These are phyloP conservation scores for Onchidella celtica DNA, from an alignment of 2,888 invertebrate species.

Conservation along the genomic window DNA sequence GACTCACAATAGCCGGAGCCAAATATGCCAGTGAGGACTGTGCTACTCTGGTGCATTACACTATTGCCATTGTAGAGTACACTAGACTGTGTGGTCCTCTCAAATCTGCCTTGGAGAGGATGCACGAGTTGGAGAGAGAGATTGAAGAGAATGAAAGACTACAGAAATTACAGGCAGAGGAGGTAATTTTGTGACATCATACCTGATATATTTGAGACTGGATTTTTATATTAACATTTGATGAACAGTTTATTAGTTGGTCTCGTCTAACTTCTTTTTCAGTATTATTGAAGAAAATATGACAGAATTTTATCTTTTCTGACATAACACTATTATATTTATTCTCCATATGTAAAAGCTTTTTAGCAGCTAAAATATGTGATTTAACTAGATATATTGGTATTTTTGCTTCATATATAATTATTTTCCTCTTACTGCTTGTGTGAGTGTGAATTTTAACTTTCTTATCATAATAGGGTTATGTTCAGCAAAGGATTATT, in stretches of 20 bases:
- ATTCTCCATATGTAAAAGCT: too few species aligned
- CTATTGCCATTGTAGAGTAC: conserved; percentile 80
- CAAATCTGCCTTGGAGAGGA: conserved; percentile 71
- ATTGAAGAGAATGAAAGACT: conserved; percentile 79
- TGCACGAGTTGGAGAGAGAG: conserved; percentile 77
- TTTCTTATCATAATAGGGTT: too few species aligned
- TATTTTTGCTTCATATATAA: too few species aligned
- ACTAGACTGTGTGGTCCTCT: conserved; percentile 76
- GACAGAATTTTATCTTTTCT: too few species aligned
- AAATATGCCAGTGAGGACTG: conserved; percentile 80
- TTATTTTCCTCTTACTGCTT: too few species aligned
- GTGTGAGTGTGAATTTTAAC: too few species aligned
- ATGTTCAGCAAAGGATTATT: too few species aligned
- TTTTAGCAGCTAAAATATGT: too few species aligned
- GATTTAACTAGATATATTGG: too few species aligned
- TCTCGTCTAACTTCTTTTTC: not conserved
- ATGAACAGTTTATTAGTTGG: not conserved
- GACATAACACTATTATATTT: too few species aligned
- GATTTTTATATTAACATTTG: not conserved
- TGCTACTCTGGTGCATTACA: conserved; percentile 79
- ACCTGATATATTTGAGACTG: too few species aligned
- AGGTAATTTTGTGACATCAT: conserved; percentile 66
- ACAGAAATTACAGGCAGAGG: conserved; percentile 73
- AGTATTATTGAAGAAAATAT: too few species aligned
- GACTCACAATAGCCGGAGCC: conserved; percentile 78